These are phyloP conservation scores for Emys orbicularis DNA, from an alignment of 2,797 vertebrate species.

Conservation along the genomic window DNA sequence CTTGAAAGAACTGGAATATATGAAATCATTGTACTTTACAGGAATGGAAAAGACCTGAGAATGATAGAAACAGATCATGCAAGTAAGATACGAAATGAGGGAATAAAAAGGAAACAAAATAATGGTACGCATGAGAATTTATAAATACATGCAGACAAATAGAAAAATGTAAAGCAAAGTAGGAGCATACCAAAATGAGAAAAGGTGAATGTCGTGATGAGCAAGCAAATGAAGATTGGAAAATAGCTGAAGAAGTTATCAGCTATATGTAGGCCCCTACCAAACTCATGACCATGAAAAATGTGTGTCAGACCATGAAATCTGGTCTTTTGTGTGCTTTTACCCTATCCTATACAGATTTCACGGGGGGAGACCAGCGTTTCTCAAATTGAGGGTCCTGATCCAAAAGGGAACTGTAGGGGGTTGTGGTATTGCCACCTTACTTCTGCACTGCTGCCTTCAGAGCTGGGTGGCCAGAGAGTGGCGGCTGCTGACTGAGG, in stretches of 20 bases:
- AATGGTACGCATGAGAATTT: rapidly evolving
- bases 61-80: background rate
- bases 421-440: no score
- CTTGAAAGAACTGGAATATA: background rate
- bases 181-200: background rate
- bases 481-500: no score
- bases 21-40: background rate
- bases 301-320: no score
- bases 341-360: no score
- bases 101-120: background rate
- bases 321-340: no score
- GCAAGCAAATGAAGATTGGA: conserved; percentile 1
- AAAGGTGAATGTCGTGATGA: background rate
- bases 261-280: background rate
- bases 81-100: background rate
- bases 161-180: background rate
- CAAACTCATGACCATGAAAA: no score
- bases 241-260: background rate
- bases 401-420: no score
- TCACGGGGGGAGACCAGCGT: no score
- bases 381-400: no score
- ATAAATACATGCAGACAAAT: background rate
- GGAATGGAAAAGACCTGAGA: background rate
- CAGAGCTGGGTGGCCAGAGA: no score
- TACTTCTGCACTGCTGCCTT: no score